Percentiles rank a stretch among this genome's conserved stretches.
Conservation (phyloP, 2,888 invertebrate genomes). For the Acanthosoma haemorrhoidale region DNA sequence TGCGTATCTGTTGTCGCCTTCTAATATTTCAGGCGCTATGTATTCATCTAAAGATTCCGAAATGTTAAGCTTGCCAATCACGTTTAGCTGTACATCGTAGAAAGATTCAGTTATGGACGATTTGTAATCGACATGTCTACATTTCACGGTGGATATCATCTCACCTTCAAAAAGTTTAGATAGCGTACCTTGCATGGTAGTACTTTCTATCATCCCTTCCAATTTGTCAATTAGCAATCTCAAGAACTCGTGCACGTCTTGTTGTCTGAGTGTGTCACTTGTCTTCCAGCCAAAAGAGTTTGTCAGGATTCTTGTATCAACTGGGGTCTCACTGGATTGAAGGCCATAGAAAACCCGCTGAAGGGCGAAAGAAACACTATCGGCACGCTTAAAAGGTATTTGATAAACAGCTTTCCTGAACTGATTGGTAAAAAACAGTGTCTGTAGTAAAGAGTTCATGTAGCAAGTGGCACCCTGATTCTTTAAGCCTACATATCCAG, state of each 20-base stretch:
- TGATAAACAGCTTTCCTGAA: constrained; percentile 84
- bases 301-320: constrained; percentile 97
- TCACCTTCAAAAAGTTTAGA: constrained; percentile 96
- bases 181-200: constrained; percentile 95
- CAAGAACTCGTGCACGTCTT: constrained; percentile 87
- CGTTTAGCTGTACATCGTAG: constrained; percentile 97
- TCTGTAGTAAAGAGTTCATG: constrained; percentile 98
- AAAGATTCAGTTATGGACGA: constrained; percentile 96
- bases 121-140: constrained; percentile 94
- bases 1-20: constrained; percentile 98
- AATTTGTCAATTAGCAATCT: constrained; percentile 90
- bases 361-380: constrained; percentile 90
- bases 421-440: constrained; percentile 93
- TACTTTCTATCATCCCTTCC: constrained; percentile 99
- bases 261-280: constrained; percentile 99
- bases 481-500: constrained; percentile 84
- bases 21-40: constrained; percentile 85
- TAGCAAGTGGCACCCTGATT: constrained; percentile 99
- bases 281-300: constrained; percentile 99
- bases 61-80: constrained; percentile 95
- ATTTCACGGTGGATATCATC: constrained; percentile 97
- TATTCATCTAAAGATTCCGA: constrained; percentile 96
- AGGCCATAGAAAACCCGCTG: constrained; percentile 98
- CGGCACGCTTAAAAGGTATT: constrained; percentile 98
- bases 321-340: constrained; percentile 95